Percentiles rank a stretch among this genome's conserved stretches.
Conservation (phyloP, 2,888 invertebrate genomes). For the Aspidiotus rigidus region DNA sequence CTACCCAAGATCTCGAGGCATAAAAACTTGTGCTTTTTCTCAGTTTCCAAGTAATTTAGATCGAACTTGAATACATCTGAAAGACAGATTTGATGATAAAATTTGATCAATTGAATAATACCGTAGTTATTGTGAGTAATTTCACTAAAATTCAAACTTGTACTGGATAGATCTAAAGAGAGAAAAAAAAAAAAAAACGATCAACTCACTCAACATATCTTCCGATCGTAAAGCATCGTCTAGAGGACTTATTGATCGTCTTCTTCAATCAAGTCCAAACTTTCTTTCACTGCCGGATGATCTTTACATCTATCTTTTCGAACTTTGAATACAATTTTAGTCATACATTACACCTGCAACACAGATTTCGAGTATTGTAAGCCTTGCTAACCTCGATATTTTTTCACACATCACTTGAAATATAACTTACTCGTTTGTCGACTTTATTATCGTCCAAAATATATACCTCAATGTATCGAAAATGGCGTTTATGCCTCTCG, state of each 20-base stretch:
- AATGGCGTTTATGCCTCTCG: conserved; percentile 67
- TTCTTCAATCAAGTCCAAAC: conserved; percentile 90
- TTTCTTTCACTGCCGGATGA: conserved; percentile 74
- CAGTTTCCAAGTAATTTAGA: conserved; percentile 81
- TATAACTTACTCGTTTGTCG: conserved; percentile 59
- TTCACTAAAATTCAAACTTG: background rate
- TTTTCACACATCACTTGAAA: conserved; percentile 35
- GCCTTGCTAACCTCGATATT: background rate
- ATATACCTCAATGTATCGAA: conserved; percentile 89
- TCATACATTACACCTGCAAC: conserved; percentile 83
- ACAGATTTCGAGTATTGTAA: conserved; percentile 14
- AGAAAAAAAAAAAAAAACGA: too few species aligned
- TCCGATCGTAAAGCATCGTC: conserved; percentile 84
- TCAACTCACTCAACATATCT: conserved; percentile 83
- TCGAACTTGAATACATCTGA: conserved; percentile 94
- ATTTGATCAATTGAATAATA: too few species aligned
- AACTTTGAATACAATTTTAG: conserved; percentile 92
- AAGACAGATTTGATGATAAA: conserved; percentile 40
- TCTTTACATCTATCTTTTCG: conserved; percentile 96
- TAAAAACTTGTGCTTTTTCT: conserved; percentile 85
- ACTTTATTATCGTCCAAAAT: conserved; percentile 88
- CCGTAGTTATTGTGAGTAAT: too few species aligned
- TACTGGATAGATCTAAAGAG: conserved; percentile 5
- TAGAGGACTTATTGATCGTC: conserved; percentile 90
- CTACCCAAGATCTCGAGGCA: conserved; percentile 72